Evolutionary conservation across 2,888 invertebrate genomes (phyloP), one percentile per base, ranked within the genome.

Genomic region (Aphidoletes aphidimyza): DNA sequence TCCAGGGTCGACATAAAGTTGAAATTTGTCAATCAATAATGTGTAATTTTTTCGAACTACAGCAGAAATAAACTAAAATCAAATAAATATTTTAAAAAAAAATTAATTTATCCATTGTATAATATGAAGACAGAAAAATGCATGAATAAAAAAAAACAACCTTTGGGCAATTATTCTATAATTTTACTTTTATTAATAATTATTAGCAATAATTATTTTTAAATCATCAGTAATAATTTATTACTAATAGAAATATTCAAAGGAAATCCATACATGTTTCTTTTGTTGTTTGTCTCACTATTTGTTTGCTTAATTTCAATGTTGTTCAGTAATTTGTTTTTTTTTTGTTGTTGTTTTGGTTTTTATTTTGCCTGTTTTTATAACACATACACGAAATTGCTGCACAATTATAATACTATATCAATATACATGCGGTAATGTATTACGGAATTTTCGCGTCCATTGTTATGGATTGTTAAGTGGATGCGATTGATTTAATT

Each of bases 201-300:
- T 54, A 54, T 54, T 34, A 69, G 69, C 30, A 69, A 69, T 69
- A 26, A 69, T 69, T 69, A n/a, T 54, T 54, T 54, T 54, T 22
- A 54, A 54, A 19, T 47, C 22, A 54, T 54, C n/a, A 69, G 69
- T 69, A 69, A 69, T 69, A 26, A 69, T 69, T 69, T 69, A 69
- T 69, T 69, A 69, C 69, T 69, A 69, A 3, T 30, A 69, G 30
- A 30, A 69, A 69, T 69, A 30, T 14, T 69, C 11, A 69, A 69
- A 69, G 69, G 30, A 69, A 69, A 69, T 54, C 54, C 22, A 14
- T 54, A 39, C 39, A 39, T 39, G 11, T 39, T 39, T 39, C 11
- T 39, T 39, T 47, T 47, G 17, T 54, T 54, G 54, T 69, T 69
- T n/a, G 69, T 69, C 54, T 22, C 26, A 54, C n/a, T n/a, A n/a